Evolutionary conservation across 2,797 vertebrate genomes (phyloP), one percentile per base, ranked within the genome.

Genomic region (Zonotrichia albicollis): DNA sequence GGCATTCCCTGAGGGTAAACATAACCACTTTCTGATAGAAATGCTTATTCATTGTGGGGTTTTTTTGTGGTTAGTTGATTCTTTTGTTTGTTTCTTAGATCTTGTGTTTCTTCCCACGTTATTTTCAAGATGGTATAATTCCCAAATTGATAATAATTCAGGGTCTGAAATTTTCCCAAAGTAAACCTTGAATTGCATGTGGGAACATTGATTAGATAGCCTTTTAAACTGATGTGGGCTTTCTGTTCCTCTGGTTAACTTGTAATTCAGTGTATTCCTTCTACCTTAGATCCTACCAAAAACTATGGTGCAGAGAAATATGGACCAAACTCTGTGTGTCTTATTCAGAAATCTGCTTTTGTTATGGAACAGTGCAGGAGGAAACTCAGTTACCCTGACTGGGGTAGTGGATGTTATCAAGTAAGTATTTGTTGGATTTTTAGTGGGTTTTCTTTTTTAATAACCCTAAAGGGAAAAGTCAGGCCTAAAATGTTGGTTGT

Each of bases 341-440:
- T 99, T 74, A 98, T 98, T 97, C 99, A 99, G 98, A 99, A 98
- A 90, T 98, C 99, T 5, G 98, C 99, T 30, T 99, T 99, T 87
- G 93, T 99, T 55, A 99, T 99, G 99, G 98, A 99, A 90, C 99
- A 99, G 87, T 99, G 99, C 95, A 98, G 97, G 81, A 98, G 98
- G 84, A 98, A 98, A 85, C 98, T 99, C 97, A 99, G 98, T 55
- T 99, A 99, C 65, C 99, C 99, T 2, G 99, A 99, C 97, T 99
- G 99, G 99, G 99, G 99, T 43, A 99, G 99, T 75, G 99, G 99
- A 27, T 99, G 99, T 97, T 99, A 99, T 81, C 98, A 99, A 98
- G 99, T 99, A 95, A 95, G 88, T 77, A 45, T 30, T 18, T 66
- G 16, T 40, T 58, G 26, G 20, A 6, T 0, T 61, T 95, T 78